Base-by-base conservation (phyloP, 2,113 vertebrate species). In the Caracal caracal region DNA sequence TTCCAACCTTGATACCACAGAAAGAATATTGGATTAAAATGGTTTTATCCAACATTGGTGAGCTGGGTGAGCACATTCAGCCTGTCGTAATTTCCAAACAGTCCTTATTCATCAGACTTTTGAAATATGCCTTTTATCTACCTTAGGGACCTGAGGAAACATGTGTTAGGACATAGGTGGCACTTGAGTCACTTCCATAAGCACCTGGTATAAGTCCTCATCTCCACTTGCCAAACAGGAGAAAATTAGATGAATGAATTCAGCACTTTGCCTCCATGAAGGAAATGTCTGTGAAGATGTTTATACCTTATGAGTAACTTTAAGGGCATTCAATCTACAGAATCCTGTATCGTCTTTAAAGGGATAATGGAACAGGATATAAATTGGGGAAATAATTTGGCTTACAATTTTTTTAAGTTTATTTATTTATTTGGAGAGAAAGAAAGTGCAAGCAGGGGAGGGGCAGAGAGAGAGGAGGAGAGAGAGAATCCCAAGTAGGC, bases 291-390 rank as follows among this genome's bases (percentile, higher is more conserved):
- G 37, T 35, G 88, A 73, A 88, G 43, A 33, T 71, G 35, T 83
- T 88, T 51, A 40, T 24, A 71, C 9, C 59, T 96, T 75, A 59
- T 10, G n/a, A 65, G 24, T 65, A 22, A 5, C 28, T 90, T 56
- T 35, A 19, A 94, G n/a, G 49, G 12, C 51, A 30, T 35, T 66
- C 10, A 80, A 70, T 40, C n/a, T 94, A 35, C 26, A 85, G 83
- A 92, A 53, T 76, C n/a, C 73, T 40, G 83, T 53, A 33, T 51
- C 20, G 3, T 96, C 61, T 87, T 96, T 94, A 66, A 90, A 51
- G 35, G n/a, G 24, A 59, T 40, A 80, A 76, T 28, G 30, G n/a
- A 90, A 24, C 40, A 86, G 53, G 1, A n/a, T 56, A 33, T 8
- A 9, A 86, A 85, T 35, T 49, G n/a, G 24, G 33, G 6, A 95